phyloP scores from a whole-genome alignment of 2,113 vertebrate species.

The Chitala chitala region DNA sequence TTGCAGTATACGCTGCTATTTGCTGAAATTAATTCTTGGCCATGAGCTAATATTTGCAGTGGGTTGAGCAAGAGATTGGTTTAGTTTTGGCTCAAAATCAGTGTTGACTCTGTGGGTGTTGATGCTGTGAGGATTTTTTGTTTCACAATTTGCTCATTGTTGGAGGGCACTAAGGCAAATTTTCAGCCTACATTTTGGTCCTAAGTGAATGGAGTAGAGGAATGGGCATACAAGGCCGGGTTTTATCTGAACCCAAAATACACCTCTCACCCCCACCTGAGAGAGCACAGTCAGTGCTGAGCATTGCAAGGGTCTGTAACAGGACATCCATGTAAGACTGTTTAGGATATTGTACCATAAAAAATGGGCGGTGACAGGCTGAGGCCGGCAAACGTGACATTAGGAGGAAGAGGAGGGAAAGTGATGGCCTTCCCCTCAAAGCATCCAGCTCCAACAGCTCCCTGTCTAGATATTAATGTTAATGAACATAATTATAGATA shows the following conservation, averaged over 20 bases:
- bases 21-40: constrained; percentile 35
- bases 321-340: no score
- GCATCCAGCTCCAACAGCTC: constrained; percentile 47
- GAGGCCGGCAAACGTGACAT: background rate
- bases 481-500: constrained; percentile 68
- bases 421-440: constrained; percentile 16
- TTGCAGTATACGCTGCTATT: constrained; percentile 28
- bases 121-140: constrained; percentile 19
- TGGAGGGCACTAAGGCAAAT: no score
- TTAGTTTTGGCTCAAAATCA: constrained; percentile 19
- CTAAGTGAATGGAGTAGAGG: background rate
- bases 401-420: background rate
- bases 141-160: constrained; percentile 16
- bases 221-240: background rate
- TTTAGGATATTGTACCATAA: no score
- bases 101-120: background rate
- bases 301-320: no score
- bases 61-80: constrained; percentile 21
- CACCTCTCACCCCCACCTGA: no score
- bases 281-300: no score
- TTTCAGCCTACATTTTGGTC: no score
- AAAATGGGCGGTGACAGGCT: background rate
- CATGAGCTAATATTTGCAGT: constrained; percentile 44
- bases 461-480: constrained; percentile 60
- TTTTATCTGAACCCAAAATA: no score